Base-by-base conservation (phyloP, 1,140 invertebrate species). In the Lerema accius region DNA sequence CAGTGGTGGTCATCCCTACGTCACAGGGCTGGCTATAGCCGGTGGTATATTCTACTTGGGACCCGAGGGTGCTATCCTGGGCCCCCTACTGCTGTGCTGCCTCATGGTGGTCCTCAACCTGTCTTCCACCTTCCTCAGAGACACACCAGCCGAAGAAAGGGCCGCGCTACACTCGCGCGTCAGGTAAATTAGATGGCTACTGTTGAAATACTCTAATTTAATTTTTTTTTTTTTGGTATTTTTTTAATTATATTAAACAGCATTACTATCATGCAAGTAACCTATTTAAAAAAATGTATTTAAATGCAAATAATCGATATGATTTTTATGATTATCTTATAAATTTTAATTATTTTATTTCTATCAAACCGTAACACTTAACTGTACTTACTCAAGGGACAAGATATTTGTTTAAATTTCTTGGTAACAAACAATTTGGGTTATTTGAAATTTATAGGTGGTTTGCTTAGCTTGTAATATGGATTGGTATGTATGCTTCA, bases 31-130 rank as follows among this genome's bases (percentile, higher is more conserved):
- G 26, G 97, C 98, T 0, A 98, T 99, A 73, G 98, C 98, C 6
- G 98, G 99, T n/a, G 99, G 99, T 32, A 97, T 99, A 67, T 98
- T 99, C 84, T 99, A 97, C 92, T 92, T 99, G 55, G 99, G 99
- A 0, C 94, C 98, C 40, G 97, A 99, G 91, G 99, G 99, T 0
- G 98, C 98, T 0, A 97, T 99, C 58, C 95, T 99, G 65, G 99
- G 99, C 0, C 98, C 99, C 0, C 92, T 99, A 0, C 92, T 99
- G 14, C 91, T 99, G 0, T 99, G 98, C 80, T 92, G 89, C 53
- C 76, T 92, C 15, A 86, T 92, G 82, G 89, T 91, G 0, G 89
- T 89, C 9, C 81, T 91, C 9, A 91, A 91, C 63, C 66, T 91
- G n/a, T 91, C 89, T 11, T 91, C 90, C 6, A 79, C 87, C 7